Base-by-base conservation (phyloP, 2,113 vertebrate genomes). In the Archilochus colubris region DNA sequence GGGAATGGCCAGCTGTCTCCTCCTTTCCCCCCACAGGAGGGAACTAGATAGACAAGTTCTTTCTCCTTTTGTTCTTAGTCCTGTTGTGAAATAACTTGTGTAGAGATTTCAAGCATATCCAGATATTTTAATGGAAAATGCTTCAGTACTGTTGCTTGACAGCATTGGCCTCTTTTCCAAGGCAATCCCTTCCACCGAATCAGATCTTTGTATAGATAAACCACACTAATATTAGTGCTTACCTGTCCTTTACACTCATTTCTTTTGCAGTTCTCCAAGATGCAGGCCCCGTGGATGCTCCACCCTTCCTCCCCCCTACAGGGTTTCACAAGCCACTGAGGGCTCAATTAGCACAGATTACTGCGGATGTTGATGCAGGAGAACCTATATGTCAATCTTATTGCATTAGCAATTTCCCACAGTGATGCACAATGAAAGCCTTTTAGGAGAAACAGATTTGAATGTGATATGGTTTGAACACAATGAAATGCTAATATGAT, bases 331-430 rank as follows among this genome's bases (percentile, higher is more conserved):
- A 81, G 63, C 58, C 57, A 62, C 62, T 2, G 40, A 92, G 72
- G 72, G 72, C 76, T 94, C 93, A 88, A 72, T 95, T 86, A 90
- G 77, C 75, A 64, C 87, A 92, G 92, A 88, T 82, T 36, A 40
- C 91, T 96, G 84, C 25, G 48, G 95, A 86, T 94, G 80, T 83
- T 91, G 64, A 14, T 83, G 80, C 72, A 79, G 89, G 86, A 94
- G 94, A 92, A 94, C 77, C 86, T 96, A 80, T 88, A 88, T 82
- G 93, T 95, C 94, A 88, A 63, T 94, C 93, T 94, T 95, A 96
- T n/a, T 96, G 93, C 94, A 94, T 96, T 96, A 96, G 82, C 96
- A 90, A 54, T 96, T 97, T 97, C 91, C 94, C 91, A 78, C 95
- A 96, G 96, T 93, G 74, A 93, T 92, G 86, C 79, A 96, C 95